Conservation (phyloP, 1,140 invertebrate species). For the Lordiphosa mommai region DNA sequence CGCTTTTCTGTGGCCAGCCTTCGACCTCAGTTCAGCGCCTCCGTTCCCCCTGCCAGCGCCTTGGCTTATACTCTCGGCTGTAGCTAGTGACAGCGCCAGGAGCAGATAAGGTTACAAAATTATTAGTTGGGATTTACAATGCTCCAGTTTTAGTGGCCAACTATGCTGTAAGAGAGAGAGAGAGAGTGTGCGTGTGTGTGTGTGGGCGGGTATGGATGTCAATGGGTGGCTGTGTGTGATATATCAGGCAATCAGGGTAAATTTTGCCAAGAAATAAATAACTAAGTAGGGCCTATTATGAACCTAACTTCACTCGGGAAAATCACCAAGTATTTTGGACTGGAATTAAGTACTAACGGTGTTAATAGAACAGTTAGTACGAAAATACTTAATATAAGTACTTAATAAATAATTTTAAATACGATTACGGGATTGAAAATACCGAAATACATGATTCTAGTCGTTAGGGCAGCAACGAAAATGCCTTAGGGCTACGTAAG, state of each 20-base stretch:
- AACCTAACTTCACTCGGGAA: background rate
- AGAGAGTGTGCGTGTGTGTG: constrained; percentile 2
- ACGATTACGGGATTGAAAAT: too few species aligned
- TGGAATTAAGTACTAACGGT: too few species aligned
- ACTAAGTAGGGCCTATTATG: background rate
- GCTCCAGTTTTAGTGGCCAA: constrained; percentile 57
- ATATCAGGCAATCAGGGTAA: constrained; percentile 36
- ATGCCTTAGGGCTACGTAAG: too few species aligned
- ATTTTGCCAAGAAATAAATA: background rate
- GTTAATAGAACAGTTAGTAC: too few species aligned
- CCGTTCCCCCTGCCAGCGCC: background rate
- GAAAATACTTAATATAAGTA: too few species aligned
- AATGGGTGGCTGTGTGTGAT: constrained; percentile 18
- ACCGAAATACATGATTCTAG: too few species aligned
- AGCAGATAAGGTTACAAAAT: constrained; percentile 76
- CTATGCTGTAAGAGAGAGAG: background rate
- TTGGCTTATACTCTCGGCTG: background rate
- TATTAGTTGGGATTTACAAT: constrained; percentile 77
- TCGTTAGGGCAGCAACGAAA: too few species aligned
- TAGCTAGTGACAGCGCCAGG: constrained; percentile 54
- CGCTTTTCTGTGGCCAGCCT: constrained; percentile 47
- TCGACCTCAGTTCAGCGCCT: constrained; percentile 20
- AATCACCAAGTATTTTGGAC: background rate
- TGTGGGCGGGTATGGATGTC: constrained; percentile 4
- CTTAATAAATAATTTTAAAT: too few species aligned